A percentile compares a stretch with the other conserved stretches of the same genome.
Evolutionary conservation across 2,113 vertebrate genomes (phyloP).

Genomic region (Triplophysa tibetana): DNA sequence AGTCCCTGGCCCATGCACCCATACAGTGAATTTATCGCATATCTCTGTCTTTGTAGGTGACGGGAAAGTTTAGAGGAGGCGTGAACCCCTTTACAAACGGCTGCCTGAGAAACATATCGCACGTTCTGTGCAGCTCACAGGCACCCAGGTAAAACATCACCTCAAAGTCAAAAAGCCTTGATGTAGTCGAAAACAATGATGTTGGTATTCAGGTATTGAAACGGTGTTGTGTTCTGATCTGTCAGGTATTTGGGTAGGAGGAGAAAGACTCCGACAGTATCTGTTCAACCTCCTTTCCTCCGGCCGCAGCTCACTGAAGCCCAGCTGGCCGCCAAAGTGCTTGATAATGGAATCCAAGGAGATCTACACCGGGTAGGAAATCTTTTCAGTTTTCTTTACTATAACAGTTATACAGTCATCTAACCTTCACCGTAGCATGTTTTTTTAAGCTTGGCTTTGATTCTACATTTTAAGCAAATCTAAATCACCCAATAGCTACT

Average conservation of each 20-base stretch:
- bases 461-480: neutral
- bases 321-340: constrained; percentile 86
- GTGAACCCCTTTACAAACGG: constrained; percentile 97
- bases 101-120: constrained; percentile 90
- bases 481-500: neutral
- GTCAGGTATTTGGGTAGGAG: constrained; percentile 88
- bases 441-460: neutral
- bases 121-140: constrained; percentile 92
- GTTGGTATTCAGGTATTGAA: neutral
- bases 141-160: constrained; percentile 82
- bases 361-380: constrained; percentile 87
- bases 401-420: neutral
- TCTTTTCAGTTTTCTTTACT: neutral
- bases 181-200: neutral
- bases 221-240: neutral
- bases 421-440: neutral
- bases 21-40: neutral
- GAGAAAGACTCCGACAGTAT: constrained; percentile 78
- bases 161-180: neutral
- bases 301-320: constrained; percentile 82
- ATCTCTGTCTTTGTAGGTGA: constrained; percentile 76
- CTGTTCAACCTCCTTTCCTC: constrained; percentile 89
- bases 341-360: constrained; percentile 94
- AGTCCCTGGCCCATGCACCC: neutral
- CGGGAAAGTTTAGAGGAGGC: constrained; percentile 93